These are phyloP conservation scores for Gallirallus australis DNA, from an alignment of 2,797 vertebrate species.

Conservation along the genomic window DNA sequence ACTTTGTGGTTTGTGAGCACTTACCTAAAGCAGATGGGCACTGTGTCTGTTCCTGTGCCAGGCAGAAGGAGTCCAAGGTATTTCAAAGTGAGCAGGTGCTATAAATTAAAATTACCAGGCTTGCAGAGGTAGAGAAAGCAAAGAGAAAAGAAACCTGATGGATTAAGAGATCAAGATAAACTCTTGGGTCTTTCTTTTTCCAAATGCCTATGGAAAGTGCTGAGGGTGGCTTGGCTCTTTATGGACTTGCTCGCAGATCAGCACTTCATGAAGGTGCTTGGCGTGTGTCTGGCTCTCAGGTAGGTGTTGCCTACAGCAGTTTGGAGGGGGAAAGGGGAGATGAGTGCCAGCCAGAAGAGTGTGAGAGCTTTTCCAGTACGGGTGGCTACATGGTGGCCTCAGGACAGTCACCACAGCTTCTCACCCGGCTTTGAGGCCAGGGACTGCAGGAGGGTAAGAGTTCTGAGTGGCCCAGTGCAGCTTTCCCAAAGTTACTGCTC, in stretches of 20 bases:
- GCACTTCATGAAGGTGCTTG: background rate
- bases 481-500: background rate
- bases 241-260: background rate
- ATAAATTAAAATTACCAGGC: constrained; percentile 68
- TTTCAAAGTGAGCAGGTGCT: constrained; percentile 76
- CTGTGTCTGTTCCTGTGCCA: constrained; percentile 73
- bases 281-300: background rate
- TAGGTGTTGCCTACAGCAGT: background rate
- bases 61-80: constrained; percentile 53
- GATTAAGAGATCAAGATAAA: constrained; percentile 72
- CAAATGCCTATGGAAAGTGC: constrained; percentile 7
- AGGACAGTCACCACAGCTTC: background rate
- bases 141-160: constrained; percentile 47
- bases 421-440: background rate
- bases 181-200: background rate
- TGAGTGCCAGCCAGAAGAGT: background rate
- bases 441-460: background rate
- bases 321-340: background rate
- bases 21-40: constrained; percentile 72
- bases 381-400: background rate
- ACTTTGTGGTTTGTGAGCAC: constrained; percentile 69
- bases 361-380: background rate
- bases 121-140: constrained; percentile 52
- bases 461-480: background rate
- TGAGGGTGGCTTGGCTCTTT: background rate